phyloP scores from a whole-genome alignment of 2,888 invertebrate species.

The Colostygia pectinataria region DNA sequence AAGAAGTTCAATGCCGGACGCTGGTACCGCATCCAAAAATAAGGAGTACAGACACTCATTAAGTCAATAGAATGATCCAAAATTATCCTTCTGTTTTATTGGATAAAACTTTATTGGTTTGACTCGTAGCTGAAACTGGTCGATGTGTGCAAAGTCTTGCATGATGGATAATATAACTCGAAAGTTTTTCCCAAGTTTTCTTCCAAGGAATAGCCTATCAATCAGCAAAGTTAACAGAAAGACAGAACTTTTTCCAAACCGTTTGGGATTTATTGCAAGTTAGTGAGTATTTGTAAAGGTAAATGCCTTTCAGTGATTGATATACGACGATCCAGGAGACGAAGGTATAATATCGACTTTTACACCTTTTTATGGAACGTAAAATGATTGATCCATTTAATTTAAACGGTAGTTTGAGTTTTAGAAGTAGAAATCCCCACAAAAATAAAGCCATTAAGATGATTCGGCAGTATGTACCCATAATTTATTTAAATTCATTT shows the following conservation, averaged over 20 bases:
- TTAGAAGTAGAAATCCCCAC: neutral
- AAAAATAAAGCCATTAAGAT: neutral
- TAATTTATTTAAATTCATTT: constrained; percentile 25
- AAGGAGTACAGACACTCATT: too few relatives aligned
- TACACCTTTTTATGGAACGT: neutral
- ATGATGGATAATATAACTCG: constrained; percentile 1
- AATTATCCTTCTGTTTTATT: too few relatives aligned
- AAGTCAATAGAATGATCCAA: too few relatives aligned
- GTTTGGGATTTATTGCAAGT: constrained; percentile 9
- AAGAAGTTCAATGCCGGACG: too few relatives aligned
- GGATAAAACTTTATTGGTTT: too few relatives aligned
- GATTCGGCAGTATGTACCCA: constrained; percentile 4
- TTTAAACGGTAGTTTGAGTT: neutral
- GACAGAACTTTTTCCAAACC: constrained; percentile 5
- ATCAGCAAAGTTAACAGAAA: constrained; percentile 7
- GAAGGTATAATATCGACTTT: constrained; percentile 2
- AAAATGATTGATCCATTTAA: neutral
- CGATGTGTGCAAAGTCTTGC: neutral
- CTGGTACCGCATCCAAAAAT: too few relatives aligned
- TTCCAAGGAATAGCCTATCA: constrained; percentile 14
- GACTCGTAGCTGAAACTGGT: neutral
- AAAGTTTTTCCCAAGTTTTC: constrained; percentile 7
- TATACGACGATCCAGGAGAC: constrained; percentile 4
- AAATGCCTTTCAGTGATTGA: constrained; percentile 17
- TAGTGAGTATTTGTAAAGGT: constrained; percentile 2